These are phyloP conservation scores for Agrotis exclamationis DNA, from an alignment of 2,888 invertebrate genomes.

Conservation along the genomic window DNA sequence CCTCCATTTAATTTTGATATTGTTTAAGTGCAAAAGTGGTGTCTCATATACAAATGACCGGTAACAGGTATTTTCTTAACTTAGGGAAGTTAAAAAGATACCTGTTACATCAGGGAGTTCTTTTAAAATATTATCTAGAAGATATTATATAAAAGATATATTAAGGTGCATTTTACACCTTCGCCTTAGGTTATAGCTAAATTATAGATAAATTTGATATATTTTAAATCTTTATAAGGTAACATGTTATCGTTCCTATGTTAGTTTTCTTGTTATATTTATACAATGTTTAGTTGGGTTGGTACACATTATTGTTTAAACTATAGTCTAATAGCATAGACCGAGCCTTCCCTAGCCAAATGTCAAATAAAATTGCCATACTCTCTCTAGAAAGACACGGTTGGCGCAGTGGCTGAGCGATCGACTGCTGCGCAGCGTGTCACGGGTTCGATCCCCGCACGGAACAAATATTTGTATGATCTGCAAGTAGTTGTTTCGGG, in stretches of 20 bases:
- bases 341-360: too few relatives aligned
- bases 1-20: neutral
- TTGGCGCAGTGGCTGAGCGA: too few relatives aligned
- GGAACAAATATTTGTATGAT: too few relatives aligned
- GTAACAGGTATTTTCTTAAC: too few relatives aligned
- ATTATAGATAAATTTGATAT: constrained; percentile 51
- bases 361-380: too few relatives aligned
- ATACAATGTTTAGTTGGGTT: constrained; percentile 52
- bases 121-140: constrained; percentile 33
- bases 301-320: constrained; percentile 24
- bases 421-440: too few relatives aligned
- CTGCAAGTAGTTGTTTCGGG: too few relatives aligned
- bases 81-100: constrained; percentile 13
- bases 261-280: constrained; percentile 61
- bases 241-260: constrained; percentile 63
- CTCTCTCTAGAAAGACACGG: too few relatives aligned
- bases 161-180: constrained; percentile 39
- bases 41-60: constrained; percentile 20
- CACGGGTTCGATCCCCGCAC: too few relatives aligned
- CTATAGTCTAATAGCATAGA: too few relatives aligned
- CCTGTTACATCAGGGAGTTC: constrained; percentile 10
- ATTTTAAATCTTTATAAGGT: constrained; percentile 51
- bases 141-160: constrained; percentile 29
- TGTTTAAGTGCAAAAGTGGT: constrained; percentile 27
- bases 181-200: constrained; percentile 54